Base-by-base conservation (phyloP, 2,888 invertebrate genomes). In the Tachystola acroxantha region DNA sequence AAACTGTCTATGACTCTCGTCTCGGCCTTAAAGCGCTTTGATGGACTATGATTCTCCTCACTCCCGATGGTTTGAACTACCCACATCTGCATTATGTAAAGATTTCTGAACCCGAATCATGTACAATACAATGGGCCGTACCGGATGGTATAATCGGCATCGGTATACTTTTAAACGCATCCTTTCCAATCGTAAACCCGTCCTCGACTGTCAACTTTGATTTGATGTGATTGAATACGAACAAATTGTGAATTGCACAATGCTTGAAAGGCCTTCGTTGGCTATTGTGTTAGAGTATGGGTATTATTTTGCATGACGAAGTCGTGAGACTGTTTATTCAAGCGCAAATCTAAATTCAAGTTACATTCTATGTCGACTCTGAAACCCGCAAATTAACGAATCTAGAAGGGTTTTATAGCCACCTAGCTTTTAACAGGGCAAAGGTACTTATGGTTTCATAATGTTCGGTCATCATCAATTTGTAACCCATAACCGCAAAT, bases 401-500 rank as follows among this genome's bases (percentile, higher is more conserved):
- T n/a, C n/a, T n/a, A n/a, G n/a, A n/a, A n/a, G n/a, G n/a, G n/a
- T n/a, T n/a, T n/a, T n/a, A n/a, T n/a, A n/a, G n/a, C n/a, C n/a
- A n/a, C n/a, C n/a, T n/a, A n/a, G n/a, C n/a, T n/a, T n/a, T n/a
- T n/a, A n/a, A n/a, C n/a, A n/a, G n/a, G n/a, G n/a, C n/a, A n/a
- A n/a, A n/a, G n/a, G n/a, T n/a, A n/a, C n/a, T n/a, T n/a, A n/a
- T n/a, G n/a, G n/a, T n/a, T n/a, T n/a, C n/a, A n/a, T n/a, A n/a
- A n/a, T n/a, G n/a, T n/a, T n/a, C n/a, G n/a, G n/a, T n/a, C n/a
- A n/a, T n/a, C n/a, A n/a, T n/a, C n/a, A 77, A 78, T 81, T 81
- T 82, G 80, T 77, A 70, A 57, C 58, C 63, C 68, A 80, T 78
- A 77, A 75, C 80, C 80, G 62, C 80, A 76, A 75, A 61, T 73